Evolutionary conservation across 1,140 invertebrate species (phyloP).

Genomic region (Hirudo medicinalis): DNA sequence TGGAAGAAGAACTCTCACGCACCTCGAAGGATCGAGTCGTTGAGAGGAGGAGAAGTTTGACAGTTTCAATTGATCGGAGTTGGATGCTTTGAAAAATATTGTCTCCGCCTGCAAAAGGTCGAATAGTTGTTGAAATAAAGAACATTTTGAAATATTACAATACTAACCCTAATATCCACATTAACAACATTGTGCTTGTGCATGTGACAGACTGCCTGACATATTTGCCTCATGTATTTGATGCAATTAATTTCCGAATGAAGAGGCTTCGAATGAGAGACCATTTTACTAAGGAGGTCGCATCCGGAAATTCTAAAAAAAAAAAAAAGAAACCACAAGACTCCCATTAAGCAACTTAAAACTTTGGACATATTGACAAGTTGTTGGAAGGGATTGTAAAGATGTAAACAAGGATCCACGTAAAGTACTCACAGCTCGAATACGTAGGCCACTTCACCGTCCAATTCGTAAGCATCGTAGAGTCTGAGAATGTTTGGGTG

Average conservation of each 20-base stretch:
- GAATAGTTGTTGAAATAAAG: neutral
- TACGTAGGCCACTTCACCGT: constrained; percentile 67
- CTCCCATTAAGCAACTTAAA: neutral
- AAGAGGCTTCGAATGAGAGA: constrained; percentile 84
- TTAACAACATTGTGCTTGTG: constrained; percentile 98
- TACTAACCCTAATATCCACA: constrained; percentile 49
- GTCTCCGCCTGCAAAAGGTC: constrained; percentile 67
- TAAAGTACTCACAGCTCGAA: constrained; percentile 15
- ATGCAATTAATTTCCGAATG: constrained; percentile 89
- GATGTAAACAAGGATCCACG: neutral
- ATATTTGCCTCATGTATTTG: constrained; percentile 96
- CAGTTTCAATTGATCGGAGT: constrained; percentile 85
- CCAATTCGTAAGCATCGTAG: constrained; percentile 95
- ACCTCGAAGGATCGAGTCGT: constrained; percentile 88
- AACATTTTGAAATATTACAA: neutral
- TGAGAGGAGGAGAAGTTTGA: constrained; percentile 97
- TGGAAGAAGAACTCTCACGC: constrained; percentile 89
- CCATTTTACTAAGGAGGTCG: constrained; percentile 93
- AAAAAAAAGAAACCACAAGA: neutral
- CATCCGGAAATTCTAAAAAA: constrained; percentile 75
- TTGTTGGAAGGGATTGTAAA: neutral
- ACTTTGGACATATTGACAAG: neutral
- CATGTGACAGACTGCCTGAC: constrained; percentile 93
- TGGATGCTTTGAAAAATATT: constrained; percentile 93
- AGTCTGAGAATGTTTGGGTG: constrained; percentile 85